These are phyloP conservation scores for Meles meles DNA, from an alignment of 2,113 vertebrate genomes.

Conservation along the genomic window DNA sequence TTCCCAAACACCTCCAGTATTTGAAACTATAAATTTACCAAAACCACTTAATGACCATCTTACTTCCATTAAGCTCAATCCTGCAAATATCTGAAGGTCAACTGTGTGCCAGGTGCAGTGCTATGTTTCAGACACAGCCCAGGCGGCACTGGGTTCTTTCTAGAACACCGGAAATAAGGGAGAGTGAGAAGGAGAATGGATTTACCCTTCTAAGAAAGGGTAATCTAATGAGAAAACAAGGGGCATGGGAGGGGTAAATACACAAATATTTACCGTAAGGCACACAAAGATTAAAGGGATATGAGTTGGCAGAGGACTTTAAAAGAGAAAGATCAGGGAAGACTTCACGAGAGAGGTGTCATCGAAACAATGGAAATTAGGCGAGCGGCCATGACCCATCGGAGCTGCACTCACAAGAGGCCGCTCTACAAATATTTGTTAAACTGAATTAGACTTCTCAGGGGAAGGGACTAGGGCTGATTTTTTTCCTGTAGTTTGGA, in stretches of 20 bases:
- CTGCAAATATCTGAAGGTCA: background rate
- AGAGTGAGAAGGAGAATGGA: background rate
- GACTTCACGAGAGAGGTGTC: background rate
- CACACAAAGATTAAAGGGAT: background rate
- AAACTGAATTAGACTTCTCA: background rate
- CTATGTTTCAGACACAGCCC: background rate
- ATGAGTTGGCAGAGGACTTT: background rate
- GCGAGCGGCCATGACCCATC: background rate
- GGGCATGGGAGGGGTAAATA: background rate
- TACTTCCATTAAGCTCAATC: background rate
- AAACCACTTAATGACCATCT: background rate
- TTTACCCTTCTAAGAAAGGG: background rate
- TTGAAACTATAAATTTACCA: background rate
- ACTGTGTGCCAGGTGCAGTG: fast-evolving
- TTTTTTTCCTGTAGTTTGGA: background rate
- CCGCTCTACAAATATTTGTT: background rate
- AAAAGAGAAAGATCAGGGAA: background rate
- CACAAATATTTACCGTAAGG: no score
- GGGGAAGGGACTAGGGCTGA: background rate
- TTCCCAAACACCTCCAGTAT: background rate
- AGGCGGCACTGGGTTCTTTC: background rate
- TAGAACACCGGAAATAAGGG: background rate
- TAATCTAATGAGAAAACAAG: background rate
- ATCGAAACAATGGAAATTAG: background rate
- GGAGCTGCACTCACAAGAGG: fast-evolving